Conservation (phyloP, 2,888 invertebrate genomes). For the Athetis lepigone region DNA sequence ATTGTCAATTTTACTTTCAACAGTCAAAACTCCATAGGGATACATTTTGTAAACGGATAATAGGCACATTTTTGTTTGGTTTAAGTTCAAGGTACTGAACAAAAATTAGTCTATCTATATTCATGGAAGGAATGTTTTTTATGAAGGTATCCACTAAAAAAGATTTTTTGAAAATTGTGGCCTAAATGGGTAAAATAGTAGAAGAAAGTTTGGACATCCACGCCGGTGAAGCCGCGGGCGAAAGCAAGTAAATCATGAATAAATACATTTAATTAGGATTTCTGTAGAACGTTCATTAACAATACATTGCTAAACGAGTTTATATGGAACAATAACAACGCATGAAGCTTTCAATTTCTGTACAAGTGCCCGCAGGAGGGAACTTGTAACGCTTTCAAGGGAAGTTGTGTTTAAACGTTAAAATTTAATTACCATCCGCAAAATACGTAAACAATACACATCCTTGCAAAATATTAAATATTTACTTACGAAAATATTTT, state of each 20-base stretch:
- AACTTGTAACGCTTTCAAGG: conserved; percentile 14
- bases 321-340: conserved; percentile 22
- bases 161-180: too few species aligned
- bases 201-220: too few species aligned
- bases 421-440: conserved; percentile 60
- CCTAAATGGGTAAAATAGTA: too few species aligned
- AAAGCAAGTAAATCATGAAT: too few species aligned
- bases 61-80: not conserved
- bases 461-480: conserved; percentile 58
- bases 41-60: not conserved
- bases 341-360: conserved; percentile 29
- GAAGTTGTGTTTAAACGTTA: conserved; percentile 39
- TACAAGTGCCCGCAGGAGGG: conserved; percentile 8
- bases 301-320: not conserved
- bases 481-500: conserved; percentile 60
- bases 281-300: not conserved
- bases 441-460: conserved; percentile 54
- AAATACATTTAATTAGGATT: not conserved
- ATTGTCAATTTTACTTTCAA: conserved; percentile 53
- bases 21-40: conserved; percentile 17
- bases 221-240: too few species aligned
- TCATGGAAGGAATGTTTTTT: too few species aligned
- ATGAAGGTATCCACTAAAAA: too few species aligned
- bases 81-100: not conserved
- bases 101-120: too few species aligned